Evolutionary conservation across 2,797 vertebrate species (phyloP).

Genomic region (Notolabrus celidotus): DNA sequence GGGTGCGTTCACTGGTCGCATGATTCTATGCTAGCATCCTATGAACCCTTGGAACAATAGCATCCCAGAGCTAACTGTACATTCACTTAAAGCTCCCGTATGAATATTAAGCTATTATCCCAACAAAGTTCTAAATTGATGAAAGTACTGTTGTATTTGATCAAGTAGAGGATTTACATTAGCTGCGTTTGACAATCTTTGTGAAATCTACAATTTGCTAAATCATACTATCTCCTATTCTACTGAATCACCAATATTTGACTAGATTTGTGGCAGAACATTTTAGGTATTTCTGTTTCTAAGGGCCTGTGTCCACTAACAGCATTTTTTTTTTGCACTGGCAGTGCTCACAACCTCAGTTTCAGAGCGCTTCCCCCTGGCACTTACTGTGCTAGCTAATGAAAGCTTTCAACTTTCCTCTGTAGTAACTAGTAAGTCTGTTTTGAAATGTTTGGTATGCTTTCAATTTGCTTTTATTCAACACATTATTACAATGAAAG

Average conservation of each 20-base stretch:
- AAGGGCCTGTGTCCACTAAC: background rate
- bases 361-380: too few species aligned
- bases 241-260: conserved; percentile 11
- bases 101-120: conserved; percentile 2
- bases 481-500: too few species aligned
- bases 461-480: too few species aligned
- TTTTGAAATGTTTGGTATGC: too few species aligned
- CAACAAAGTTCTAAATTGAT: background rate
- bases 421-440: too few species aligned
- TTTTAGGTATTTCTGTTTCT: conserved; percentile 1
- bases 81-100: background rate
- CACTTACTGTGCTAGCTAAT: too few species aligned
- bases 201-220: too few species aligned
- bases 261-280: conserved; percentile 10
- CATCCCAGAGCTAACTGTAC: too few species aligned
- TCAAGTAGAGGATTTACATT: conserved; percentile 9
- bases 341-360: too few species aligned
- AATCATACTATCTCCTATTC: background rate
- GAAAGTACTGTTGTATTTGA: background rate
- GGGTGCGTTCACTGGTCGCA: background rate
- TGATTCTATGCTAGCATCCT: background rate
- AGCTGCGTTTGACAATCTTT: conserved; percentile 26
- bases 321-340: too few species aligned
- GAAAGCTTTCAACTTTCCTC: too few species aligned
- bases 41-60: conserved; percentile 18